Evolutionary conservation across 2,888 invertebrate species (phyloP), one percentile per base, ranked within the genome.

Genomic region (Cylloceria caligata): DNA sequence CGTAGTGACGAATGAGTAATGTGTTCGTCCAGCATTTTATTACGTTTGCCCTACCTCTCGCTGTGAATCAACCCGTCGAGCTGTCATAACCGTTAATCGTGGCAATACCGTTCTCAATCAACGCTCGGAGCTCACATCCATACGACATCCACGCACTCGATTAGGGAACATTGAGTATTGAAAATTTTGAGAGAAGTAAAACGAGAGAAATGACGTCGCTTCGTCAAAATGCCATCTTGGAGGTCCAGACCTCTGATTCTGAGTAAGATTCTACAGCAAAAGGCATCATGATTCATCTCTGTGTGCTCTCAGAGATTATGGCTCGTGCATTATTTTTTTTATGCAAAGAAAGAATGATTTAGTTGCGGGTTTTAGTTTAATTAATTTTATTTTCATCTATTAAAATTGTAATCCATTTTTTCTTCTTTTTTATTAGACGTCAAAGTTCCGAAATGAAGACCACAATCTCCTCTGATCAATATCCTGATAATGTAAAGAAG

Each of bases 401-500:
- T 42, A 13, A 64, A 9, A n/a, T 2, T 34, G 3, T 7, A 49
- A 19, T 47, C n/a, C n/a, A n/a, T 21, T 57, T 3, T 24, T 19
- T n/a, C 3, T 52, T 27, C 27, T 34, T 21, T 45, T 86, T 87
- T 16, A 65, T 24, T 34, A 88, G 87, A 57, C 77, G 75, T 21
- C 85, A 84, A 75, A 81, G 81, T 6, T 81, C 83, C 0, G 85
- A 87, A n/a, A 69, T 80, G 52, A 87, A 82, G 65, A 24, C 83
- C 16, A 27, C 87, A 4, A 39, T 27, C 24, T 36, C 67, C 1
- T 86, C 80, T n/a, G 76, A 83, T 34, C 47, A 71, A 9, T 13
- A 55, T 3, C 60, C 87, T 6, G 83, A 87, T 45, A 82, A 83
- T 16, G 91, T 94, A 9, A 86, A 93, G 52, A 93, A 93, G 80